Base-by-base conservation (phyloP, 2,888 invertebrate genomes). In the Macaria liturata region DNA sequence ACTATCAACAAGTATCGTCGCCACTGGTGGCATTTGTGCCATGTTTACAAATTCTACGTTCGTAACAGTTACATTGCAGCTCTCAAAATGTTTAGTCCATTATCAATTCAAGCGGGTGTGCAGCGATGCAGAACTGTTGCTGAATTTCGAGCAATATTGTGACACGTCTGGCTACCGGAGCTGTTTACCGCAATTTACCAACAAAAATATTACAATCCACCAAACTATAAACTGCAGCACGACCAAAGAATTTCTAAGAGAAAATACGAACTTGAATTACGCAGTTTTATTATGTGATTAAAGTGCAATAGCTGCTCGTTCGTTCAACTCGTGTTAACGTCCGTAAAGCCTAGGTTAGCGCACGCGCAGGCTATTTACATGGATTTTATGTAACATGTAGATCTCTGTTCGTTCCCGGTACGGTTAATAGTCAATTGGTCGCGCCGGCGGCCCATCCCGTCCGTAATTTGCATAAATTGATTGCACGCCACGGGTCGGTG, bases 381-480 rank as follows among this genome's bases (percentile, higher is more conserved):
- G 47, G 50, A 44, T 51, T 59, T 45, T 46, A 32, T 59, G 50
- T 47, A 30, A 42, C 20, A 54, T 54, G 49, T 59, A 34, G 34
- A 48, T 57, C 46, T 51, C 9, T 45, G 40, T 51, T 46, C 53
- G 54, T 55, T 74, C 74, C 75, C 66, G 72, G 71, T 74, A 74
- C 69, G 68, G 72, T 70, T 73, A 71, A 74, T 76, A 76, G 74
- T 72, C 77, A 81, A 83, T 81, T 80, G 82, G 75, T 70, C 67
- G 79, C 78, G 75, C 64, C 70, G 70, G 69, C 62, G 74, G 74
- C 67, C 79, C 81, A 84, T 87, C 87, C 84, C 81, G 84, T 78
- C 74, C 73, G 72, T 81, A 86, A 91, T 91, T 91, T 91, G 85
- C 90, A 91, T 91, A 85, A 91, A 90, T 90, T 89, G 89, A 89